Conservation (phyloP, 2,888 invertebrate species). For the Limnephilus lunatus region DNA sequence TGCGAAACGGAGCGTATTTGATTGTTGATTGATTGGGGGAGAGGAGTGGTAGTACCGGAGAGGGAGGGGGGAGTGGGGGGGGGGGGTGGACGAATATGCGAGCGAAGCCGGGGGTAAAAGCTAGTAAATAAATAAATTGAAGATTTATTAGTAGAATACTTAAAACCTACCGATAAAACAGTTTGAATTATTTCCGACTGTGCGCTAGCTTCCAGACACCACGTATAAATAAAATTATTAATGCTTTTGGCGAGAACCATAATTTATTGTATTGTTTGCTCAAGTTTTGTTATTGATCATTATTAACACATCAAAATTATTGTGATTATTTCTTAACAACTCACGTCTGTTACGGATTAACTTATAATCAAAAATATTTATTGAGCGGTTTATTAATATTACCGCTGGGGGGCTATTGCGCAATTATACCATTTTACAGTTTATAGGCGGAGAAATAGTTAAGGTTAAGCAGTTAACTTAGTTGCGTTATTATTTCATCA, state of each 20-base stretch:
- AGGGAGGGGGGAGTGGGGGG: too few species aligned
- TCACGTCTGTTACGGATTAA: not conserved
- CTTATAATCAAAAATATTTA: slow-evolving; percentile 6
- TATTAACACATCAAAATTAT: not conserved
- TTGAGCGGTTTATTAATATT: not conserved
- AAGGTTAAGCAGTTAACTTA: not conserved
- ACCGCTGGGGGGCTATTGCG: not conserved
- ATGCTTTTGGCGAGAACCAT: not conserved
- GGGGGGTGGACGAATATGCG: too few species aligned
- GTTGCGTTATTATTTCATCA: not conserved
- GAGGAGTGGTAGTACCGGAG: too few species aligned
- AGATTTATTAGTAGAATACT: too few species aligned
- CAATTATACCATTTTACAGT: not conserved
- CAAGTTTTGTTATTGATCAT: not conserved
- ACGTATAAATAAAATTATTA: not conserved
- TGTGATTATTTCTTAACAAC: slow-evolving; percentile 5
- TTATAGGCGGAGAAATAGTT: not conserved
- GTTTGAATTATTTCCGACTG: not conserved
- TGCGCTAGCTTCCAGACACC: not conserved
- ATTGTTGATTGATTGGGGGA: too few species aligned
- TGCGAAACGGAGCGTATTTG: too few species aligned
- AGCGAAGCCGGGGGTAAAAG: too few species aligned
- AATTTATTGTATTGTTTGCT: not conserved
- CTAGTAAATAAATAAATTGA: too few species aligned
- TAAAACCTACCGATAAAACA: not conserved